These are phyloP conservation scores for Prunella fulvescens DNA, from an alignment of 2,113 vertebrate genomes.

Conservation along the genomic window DNA sequence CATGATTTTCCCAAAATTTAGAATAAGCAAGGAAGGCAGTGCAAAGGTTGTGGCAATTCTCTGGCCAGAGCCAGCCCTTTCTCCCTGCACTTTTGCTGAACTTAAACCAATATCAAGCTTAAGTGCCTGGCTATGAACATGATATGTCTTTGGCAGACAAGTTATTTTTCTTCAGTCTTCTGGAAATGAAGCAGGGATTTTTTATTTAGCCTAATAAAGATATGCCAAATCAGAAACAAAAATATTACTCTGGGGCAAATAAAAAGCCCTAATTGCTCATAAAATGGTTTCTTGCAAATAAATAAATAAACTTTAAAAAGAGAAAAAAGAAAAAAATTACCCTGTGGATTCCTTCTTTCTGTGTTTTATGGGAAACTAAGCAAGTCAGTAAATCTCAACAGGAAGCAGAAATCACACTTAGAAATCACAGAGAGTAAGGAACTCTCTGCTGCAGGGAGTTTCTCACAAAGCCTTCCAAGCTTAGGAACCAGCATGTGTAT, in stretches of 20 bases:
- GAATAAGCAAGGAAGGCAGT: background rate
- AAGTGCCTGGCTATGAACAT: background rate
- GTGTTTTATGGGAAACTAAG: background rate
- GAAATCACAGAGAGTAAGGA: background rate
- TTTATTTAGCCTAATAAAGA: background rate
- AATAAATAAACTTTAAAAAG: background rate
- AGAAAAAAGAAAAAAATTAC: background rate
- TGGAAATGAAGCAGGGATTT: background rate
- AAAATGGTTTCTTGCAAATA: background rate
- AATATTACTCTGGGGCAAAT: background rate
- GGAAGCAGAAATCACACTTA: background rate
- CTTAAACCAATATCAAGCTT: background rate
- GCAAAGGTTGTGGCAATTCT: background rate
- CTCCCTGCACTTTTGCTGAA: background rate
- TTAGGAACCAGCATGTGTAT: background rate
- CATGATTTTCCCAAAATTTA: background rate
- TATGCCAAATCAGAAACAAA: background rate
- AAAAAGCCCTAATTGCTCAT: background rate
- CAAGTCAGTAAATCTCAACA: background rate
- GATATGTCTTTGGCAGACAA: background rate
- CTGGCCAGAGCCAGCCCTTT: background rate
- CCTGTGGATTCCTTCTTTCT: background rate
- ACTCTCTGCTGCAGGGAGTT: background rate
- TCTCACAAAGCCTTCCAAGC: background rate
- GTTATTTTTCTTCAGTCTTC: background rate